Evolutionary conservation across 2,113 vertebrate species (phyloP), one percentile per base, ranked within the genome.

Genomic region (Sporophila hypoxantha): DNA sequence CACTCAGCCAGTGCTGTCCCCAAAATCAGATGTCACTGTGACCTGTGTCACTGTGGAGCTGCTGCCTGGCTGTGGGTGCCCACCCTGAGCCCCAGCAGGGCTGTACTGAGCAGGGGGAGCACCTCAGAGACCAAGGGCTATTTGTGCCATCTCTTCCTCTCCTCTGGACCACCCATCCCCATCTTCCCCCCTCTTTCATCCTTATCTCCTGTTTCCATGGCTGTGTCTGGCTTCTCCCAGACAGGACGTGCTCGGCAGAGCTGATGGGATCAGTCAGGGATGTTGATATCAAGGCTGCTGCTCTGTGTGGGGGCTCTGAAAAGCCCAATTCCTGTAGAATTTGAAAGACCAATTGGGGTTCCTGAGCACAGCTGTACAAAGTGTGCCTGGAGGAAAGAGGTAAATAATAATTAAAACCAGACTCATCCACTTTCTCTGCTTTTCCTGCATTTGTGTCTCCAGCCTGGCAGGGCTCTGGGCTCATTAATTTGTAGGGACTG

Each of bases 111-210:
- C 23, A 32, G 36, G 42, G 9, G 42, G 6, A 39, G 23, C 2
- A 30, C 22, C 44, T 2, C 26, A 2, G 47, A 3, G 18, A 6
- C 46, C 47, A 1, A 27, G 5, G 8, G n/a, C 41, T 29, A 0
- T 26, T 6, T 0, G 3, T 18, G 12, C 47, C n/a, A 5, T 17
- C 21, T 26, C 17, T 18, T 68, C 49, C 59, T 53, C 56, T 53
- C 56, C 70, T 53, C 3, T 12, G 52, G 16, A 17, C 37, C 4
- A 1, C 49, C 73, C 27, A 4, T 27, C 3, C 18, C 25, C 41
- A 12, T 30, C 59, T 15, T 32, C 18, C 30, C 44, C 36, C 34
- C 15, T 36, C 36, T 37, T 14, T 17, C 12, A 1, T 37, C 46
- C 59, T 85, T 39, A 9, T 50, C 67, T 75, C n/a, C 71, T 8